phyloP scores from a whole-genome alignment of 92 coral and sea anemone species.

The Porites cylindrica region DNA sequence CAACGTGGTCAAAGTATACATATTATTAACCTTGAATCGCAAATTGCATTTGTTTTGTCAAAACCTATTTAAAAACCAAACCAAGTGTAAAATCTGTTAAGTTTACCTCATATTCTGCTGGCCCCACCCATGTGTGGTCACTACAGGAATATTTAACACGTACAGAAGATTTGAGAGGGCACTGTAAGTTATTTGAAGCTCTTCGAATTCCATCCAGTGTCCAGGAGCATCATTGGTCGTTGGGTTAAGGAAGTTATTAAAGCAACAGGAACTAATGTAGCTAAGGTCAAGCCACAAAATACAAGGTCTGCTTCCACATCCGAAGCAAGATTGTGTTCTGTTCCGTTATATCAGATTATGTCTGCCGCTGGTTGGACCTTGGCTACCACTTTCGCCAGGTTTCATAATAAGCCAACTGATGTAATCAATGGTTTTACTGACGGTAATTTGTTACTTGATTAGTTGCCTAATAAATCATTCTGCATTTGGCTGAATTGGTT shows the following conservation, averaged over 20 bases:
- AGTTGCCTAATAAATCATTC: neutral
- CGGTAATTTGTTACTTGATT: conserved; percentile 18
- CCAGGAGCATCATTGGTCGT: conserved; percentile 28
- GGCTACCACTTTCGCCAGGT: conserved; percentile 49
- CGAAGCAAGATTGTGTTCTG: conserved; percentile 29
- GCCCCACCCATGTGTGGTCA: conserved; percentile 31
- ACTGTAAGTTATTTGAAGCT: conserved; percentile 36
- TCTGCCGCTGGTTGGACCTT: conserved; percentile 55
- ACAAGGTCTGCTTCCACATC: conserved; percentile 48
- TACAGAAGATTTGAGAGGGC: conserved; percentile 13
- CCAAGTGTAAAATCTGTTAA: conserved; percentile 22
- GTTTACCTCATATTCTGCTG: conserved; percentile 37
- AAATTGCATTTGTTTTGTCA: conserved; percentile 22
- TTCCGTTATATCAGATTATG: conserved; percentile 48
- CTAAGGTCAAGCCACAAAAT: conserved; percentile 36
- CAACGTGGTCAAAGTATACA: conserved; percentile 50
- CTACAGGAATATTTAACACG: conserved; percentile 25
- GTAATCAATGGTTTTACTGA: conserved; percentile 19
- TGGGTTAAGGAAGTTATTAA: conserved; percentile 45
- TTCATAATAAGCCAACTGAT: conserved; percentile 48
- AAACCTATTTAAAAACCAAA: conserved; percentile 31
- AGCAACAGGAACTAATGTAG: conserved; percentile 24
- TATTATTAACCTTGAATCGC: conserved; percentile 26
- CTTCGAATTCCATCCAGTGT: conserved; percentile 18
- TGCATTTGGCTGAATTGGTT: neutral